Evolutionary conservation across 2,888 invertebrate species (phyloP).

Genomic region (Caenorhabditis macrosperma): DNA sequence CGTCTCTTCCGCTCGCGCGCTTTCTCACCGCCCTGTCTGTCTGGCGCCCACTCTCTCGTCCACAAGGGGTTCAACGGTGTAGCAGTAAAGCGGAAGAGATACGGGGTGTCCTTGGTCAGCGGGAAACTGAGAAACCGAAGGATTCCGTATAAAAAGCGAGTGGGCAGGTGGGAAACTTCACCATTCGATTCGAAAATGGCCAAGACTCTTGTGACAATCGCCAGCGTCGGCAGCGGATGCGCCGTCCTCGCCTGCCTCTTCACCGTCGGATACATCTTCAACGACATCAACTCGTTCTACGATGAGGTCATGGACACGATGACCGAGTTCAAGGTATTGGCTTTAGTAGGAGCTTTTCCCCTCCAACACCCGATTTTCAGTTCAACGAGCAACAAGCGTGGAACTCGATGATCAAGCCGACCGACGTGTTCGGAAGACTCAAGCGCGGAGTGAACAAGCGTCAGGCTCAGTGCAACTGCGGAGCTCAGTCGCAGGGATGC

Average conservation of each 20-base stretch:
- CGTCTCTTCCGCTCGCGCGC: neutral
- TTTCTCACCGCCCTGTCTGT: too few relatives aligned
- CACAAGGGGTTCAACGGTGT: neutral
- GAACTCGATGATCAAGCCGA: conserved; percentile 38
- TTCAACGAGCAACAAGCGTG: conserved; percentile 38
- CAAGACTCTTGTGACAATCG: conserved; percentile 33
- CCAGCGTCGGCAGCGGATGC: conserved; percentile 37
- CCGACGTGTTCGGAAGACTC: conserved; percentile 30
- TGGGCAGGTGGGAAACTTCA: neutral
- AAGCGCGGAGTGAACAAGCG: conserved; percentile 38
- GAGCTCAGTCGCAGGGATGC: conserved; percentile 54
- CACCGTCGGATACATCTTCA: conserved; percentile 38
- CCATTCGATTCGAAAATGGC: conserved; percentile 29
- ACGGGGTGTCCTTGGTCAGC: too few relatives aligned
- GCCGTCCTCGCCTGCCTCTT: conserved; percentile 29
- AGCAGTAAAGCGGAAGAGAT: neutral
- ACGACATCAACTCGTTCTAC: conserved; percentile 35
- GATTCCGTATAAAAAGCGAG: neutral
- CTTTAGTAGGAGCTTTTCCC: too few relatives aligned
- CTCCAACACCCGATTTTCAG: conserved; percentile 3
- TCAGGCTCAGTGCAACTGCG: conserved; percentile 55
- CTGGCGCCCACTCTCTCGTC: neutral
- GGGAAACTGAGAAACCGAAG: too few relatives aligned
- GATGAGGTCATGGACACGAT: conserved; percentile 42
- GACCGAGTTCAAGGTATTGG: conserved; percentile 34